Evolutionary conservation across 2,797 vertebrate genomes (phyloP).

Genomic region (Gila robusta): DNA sequence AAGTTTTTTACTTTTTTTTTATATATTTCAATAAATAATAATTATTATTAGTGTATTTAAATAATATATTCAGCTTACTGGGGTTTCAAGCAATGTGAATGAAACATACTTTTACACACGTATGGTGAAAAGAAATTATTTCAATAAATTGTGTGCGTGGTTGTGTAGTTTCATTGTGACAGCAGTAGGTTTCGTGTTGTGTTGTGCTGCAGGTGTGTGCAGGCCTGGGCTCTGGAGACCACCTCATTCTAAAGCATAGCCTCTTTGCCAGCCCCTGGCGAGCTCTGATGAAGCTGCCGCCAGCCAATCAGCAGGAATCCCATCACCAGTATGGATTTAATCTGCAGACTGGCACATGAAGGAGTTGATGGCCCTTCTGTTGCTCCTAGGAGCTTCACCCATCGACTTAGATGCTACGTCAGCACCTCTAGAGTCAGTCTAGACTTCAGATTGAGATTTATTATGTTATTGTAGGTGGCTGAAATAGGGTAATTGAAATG

Average conservation of each 20-base stretch:
- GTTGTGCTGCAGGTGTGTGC: slow-evolving; percentile 53
- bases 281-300: slow-evolving; percentile 45
- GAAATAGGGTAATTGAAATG: slow-evolving; percentile 17
- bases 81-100: background rate
- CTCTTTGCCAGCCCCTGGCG: slow-evolving; percentile 46
- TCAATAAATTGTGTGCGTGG: background rate
- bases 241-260: slow-evolving; percentile 20
- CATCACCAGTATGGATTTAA: slow-evolving; percentile 59
- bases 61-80: background rate
- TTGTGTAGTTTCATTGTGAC: slow-evolving; percentile 1
- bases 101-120: background rate
- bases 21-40: no score
- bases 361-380: slow-evolving; percentile 59
- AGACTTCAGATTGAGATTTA: slow-evolving; percentile 26
- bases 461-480: background rate
- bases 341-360: slow-evolving; percentile 60
- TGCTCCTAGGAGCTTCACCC: slow-evolving; percentile 43
- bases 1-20: no score
- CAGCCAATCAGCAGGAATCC: slow-evolving; percentile 59
- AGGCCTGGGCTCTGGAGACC: slow-evolving; percentile 27
- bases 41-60: background rate
- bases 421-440: slow-evolving; percentile 33
- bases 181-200: background rate
- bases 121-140: no score
- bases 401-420: slow-evolving; percentile 29